Percentiles rank a stretch among this genome's conserved stretches.
phyloP scores from a whole-genome alignment of 2,113 vertebrate species.

The Bombycilla garrulus region DNA sequence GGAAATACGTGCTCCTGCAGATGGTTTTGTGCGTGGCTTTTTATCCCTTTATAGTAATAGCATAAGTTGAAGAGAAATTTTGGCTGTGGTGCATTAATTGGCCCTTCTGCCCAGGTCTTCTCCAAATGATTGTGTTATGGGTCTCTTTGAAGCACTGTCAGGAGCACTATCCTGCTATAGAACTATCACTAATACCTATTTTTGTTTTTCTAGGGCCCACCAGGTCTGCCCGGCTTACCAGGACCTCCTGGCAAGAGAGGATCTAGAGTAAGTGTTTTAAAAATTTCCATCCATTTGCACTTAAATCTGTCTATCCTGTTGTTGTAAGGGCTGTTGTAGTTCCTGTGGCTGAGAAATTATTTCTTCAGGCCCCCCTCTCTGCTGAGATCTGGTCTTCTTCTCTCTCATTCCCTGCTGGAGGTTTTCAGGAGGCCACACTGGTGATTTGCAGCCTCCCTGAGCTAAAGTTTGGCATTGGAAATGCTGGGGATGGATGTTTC shows the following conservation, averaged over 20 bases:
- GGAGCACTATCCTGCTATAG: neutral
- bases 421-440: neutral
- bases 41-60: neutral
- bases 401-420: neutral
- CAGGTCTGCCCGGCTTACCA: constrained; percentile 88
- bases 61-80: neutral
- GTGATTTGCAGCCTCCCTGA: neutral
- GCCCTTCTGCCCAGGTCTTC: neutral
- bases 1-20: neutral
- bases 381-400: neutral
- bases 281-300: neutral
- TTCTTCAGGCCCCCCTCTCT: neutral
- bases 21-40: neutral
- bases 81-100: neutral
- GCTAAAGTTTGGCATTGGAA: neutral
- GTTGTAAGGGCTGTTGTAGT: neutral
- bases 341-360: neutral
- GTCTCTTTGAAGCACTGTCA: neutral
- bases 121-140: neutral
- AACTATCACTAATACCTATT: neutral
- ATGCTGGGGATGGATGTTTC: neutral
- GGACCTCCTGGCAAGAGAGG: constrained; percentile 89
- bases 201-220: constrained; percentile 80
- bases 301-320: neutral
- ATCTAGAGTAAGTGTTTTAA: constrained; percentile 82